Base-by-base conservation (phyloP, 2,888 invertebrate genomes). In the Phania funesta region DNA sequence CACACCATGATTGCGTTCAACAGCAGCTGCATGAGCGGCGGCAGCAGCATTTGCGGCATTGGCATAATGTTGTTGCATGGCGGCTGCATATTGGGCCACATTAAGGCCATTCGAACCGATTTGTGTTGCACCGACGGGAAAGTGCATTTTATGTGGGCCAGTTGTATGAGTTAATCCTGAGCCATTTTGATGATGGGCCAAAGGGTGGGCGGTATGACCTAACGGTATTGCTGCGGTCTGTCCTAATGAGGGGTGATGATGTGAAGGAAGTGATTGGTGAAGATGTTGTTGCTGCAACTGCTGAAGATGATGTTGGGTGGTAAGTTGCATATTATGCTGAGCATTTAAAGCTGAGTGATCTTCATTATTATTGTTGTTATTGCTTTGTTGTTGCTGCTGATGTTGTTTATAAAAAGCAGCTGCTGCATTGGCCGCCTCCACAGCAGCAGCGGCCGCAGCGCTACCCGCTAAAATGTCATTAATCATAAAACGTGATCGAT, bases 401-500 rank as follows among this genome's bases (percentile, higher is more conserved):
- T 87, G 87, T 38, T 88, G 89, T 78, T 89, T 90, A 80, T 89
- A 90, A 64, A 88, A 89, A 3, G 87, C 88, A 29, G 86, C 85
- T 22, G 85, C 85, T 9, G 87, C 87, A 77, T 86, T 88, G 46
- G 87, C 89, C n/a, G 85, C 86, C 60, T 85, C 85, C 7, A 84
- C 86, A 38, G 86, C 86, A 4, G 89, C 89, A 2, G 89, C 86
- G 9, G 86, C 85, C 7, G 85, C 89, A 32, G 89, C 89, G 83
- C 89, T 89, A 80, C 89, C 89, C 48, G 89, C 90, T 78, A 89
- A 82, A 64, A 89, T 89, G 75, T 89, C 89, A 70, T 90, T 89
- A 84, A 89, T 89, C 89, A 89, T 89, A 85, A 89, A 89, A 83
- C 89, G 89, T 70, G 89, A 89, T 65, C 89, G 89, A 84, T 87